These are phyloP conservation scores for Elanus axillaris DNA, from an alignment of 2,113 vertebrate species.

Conservation along the genomic window DNA sequence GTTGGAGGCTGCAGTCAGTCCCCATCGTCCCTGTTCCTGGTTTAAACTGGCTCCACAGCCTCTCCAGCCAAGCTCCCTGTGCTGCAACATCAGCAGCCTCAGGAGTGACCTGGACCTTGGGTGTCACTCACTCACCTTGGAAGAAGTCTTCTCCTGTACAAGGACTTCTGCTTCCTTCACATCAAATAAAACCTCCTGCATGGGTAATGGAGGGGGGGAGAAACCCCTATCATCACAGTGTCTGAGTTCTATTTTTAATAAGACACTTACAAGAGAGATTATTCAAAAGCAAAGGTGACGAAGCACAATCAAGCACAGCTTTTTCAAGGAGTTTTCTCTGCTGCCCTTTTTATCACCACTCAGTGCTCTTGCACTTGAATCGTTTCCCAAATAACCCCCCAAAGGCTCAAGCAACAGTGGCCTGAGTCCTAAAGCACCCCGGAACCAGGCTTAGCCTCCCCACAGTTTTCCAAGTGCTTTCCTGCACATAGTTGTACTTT, in stretches of 20 bases:
- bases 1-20: background rate
- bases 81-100: accelerated
- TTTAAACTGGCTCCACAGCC: background rate
- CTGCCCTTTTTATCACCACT: background rate
- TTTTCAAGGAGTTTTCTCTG: background rate
- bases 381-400: background rate
- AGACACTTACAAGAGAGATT: background rate
- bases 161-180: constrained; percentile 83
- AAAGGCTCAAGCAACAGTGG: background rate
- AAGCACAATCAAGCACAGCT: background rate
- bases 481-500: background rate
- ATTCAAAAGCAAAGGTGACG: background rate
- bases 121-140: constrained; percentile 43
- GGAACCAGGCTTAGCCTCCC: background rate
- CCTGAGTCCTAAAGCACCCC: background rate
- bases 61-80: accelerated
- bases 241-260: background rate
- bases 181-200: constrained; percentile 77
- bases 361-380: background rate
- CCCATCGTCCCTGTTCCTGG: accelerated
- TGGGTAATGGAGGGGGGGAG: background rate
- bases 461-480: background rate
- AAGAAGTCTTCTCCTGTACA: constrained; percentile 70
- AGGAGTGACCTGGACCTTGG: accelerated
- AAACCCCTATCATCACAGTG: accelerated